Conservation (phyloP, 1,140 invertebrate genomes). For the Saxidomus purpurata region DNA sequence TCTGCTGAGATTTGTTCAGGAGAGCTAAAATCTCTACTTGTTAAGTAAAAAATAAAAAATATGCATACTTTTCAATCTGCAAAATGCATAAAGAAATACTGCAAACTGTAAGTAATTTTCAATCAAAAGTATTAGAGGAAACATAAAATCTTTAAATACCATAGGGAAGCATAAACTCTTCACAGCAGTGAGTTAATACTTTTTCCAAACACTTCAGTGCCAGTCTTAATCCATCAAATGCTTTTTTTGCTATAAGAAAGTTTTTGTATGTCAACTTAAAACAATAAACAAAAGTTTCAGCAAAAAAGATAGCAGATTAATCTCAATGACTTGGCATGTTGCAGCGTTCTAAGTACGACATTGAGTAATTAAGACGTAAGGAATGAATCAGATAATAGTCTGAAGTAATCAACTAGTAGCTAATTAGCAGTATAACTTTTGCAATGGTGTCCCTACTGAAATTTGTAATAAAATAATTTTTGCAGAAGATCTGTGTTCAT, state of each 20-base stretch:
- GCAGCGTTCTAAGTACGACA: too few relatives aligned
- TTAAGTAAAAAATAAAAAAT: background rate
- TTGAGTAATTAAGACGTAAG: too few relatives aligned
- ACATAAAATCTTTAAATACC: background rate
- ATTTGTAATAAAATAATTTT: too few relatives aligned
- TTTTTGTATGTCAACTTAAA: background rate
- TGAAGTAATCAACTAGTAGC: too few relatives aligned
- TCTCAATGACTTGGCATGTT: too few relatives aligned
- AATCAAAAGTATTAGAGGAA: background rate
- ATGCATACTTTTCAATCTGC: background rate
- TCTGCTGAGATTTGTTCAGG: too few relatives aligned
- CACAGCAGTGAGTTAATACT: background rate
- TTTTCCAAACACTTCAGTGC: background rate
- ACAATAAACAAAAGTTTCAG: background rate
- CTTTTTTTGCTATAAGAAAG: background rate
- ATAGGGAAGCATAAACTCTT: background rate
- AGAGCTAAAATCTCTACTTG: too few relatives aligned
- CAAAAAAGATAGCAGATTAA: too few relatives aligned
- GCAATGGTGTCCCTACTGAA: too few relatives aligned
- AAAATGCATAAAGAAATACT: background rate
- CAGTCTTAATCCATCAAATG: background rate
- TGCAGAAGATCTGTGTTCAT: too few relatives aligned
- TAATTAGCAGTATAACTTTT: too few relatives aligned
- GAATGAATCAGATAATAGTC: too few relatives aligned
- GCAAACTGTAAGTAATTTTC: background rate